Base-by-base conservation (phyloP, 2,113 vertebrate genomes). In the Dendropsophus ebraccatus region DNA sequence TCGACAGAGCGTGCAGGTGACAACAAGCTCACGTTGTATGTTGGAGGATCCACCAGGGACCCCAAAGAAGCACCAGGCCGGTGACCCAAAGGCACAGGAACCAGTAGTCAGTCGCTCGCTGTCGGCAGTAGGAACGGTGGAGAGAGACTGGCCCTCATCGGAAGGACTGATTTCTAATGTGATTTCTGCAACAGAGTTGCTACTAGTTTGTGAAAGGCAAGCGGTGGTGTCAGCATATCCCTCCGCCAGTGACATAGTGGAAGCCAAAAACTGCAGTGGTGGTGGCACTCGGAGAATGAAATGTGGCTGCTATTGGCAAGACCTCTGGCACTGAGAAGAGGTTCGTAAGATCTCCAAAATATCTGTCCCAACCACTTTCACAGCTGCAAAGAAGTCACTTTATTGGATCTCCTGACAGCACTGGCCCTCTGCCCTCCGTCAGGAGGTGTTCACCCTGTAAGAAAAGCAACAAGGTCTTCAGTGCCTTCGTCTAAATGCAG, bases 21-120 rank as follows among this genome's bases (percentile, higher is more conserved):
- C 81, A 1, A 82, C 49, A 6, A 70, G 76, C 21, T 70, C 45
- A 16, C 65, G 81, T n/a, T 82, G 49, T 23, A 69, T 32, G 67
- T 69, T 52, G 65, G 47, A 52, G 17, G 65, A 54, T 32, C 81
- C 65, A 6, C 76, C 62, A 14, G 81, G 81, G 16, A 82, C 67
- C 2, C 67, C 81, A 32, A 82, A 82, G 30, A 69, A 82, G 28
- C 70, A 69, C 81, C 81, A 82, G 21, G 67, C 81, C 2, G 65
- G 62, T 7, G 81, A 82, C 6, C 78, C 58, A 16, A 58, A 58
- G 25, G 65, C 62, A 3, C 21, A 54, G 7, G 45, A 28, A 14
- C 28, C 23, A n/a, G 37, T 13, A 4, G 65, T 19, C 5, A 50
- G 16, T 23, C 81, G 41, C 21, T 49, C 81, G 5, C 30, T 52